Base-by-base conservation (phyloP, 1,140 invertebrate genomes). In the Agrilus planipennis region DNA sequence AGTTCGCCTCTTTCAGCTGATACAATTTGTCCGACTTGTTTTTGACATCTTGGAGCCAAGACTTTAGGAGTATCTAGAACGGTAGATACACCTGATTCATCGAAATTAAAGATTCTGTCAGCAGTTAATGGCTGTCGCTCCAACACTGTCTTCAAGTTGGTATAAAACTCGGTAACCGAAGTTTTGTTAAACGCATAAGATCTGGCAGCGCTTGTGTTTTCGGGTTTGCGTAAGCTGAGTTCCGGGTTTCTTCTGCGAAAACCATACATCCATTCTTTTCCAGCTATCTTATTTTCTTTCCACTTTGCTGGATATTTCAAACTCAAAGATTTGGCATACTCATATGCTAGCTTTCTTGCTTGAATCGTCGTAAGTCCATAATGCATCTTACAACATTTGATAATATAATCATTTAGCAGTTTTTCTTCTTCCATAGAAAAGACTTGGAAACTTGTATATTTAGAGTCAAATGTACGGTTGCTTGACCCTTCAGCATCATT, bases 1-100 rank as follows among this genome's bases (percentile, higher is more conserved):
- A 61, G 32, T 36, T 50, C 44, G 6, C 57, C 63, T 38, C 54
- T 44, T 51, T 65, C 59, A 5, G 55, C 58, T 10, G 55, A 61
- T 5, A 51, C 49, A 27, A 52, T 44, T 49, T 52, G 45, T 11
- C 57, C 57, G 4, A 66, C 55, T 50, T 62, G 54, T 36, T 45
- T 49, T 35, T 39, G 42, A 5, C 46, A 39, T 31, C 43, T 49
- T 7, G 12, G 9, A 6, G 32, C 42, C 14, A 53, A 17, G 11
- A 53, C 37, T 41, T 36, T 45, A 9, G 39, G 41, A 12, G 36
- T 27, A 14, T 39, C 37, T 12, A 45, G 49, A 9, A 53, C 44
- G n/a, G 45, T 45, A 20, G 44, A 22, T 18, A 51, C 7, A 27
- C 46, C 47, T 2, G 42, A 51, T 37, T 56, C 48, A 29, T 54